These are phyloP conservation scores for Siderastrea siderea DNA, from an alignment of 92 coral and sea anemone species.

Conservation along the genomic window DNA sequence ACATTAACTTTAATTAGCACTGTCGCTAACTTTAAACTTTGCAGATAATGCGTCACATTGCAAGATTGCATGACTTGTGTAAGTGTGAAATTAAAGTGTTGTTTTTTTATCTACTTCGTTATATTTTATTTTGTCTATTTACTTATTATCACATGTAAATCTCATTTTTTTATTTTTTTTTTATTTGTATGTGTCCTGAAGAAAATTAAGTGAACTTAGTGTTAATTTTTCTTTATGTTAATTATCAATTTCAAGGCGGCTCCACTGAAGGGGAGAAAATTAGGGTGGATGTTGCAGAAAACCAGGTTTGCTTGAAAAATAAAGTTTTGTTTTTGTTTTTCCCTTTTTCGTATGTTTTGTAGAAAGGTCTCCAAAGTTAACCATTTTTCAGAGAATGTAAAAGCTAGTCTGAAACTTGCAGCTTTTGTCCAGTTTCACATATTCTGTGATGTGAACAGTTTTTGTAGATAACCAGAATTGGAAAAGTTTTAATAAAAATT, in stretches of 20 bases:
- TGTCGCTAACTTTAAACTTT: neutral
- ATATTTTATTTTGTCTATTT: neutral
- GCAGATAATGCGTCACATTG: constrained; percentile 85
- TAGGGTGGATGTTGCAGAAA: constrained; percentile 78
- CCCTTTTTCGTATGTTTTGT: too few relatives aligned
- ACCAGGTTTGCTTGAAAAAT: constrained; percentile 54
- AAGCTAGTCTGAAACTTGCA: too few relatives aligned
- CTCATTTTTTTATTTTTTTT: neutral
- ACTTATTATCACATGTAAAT: too few relatives aligned
- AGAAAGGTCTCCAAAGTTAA: too few relatives aligned
- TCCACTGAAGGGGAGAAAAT: constrained; percentile 79
- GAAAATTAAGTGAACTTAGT: neutral
- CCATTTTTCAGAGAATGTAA: too few relatives aligned
- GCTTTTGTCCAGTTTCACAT: too few relatives aligned
- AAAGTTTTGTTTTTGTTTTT: neutral
- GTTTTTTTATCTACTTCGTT: too few relatives aligned
- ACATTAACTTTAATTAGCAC: too few relatives aligned
- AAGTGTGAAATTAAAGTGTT: constrained; percentile 31
- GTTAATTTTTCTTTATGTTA: neutral
- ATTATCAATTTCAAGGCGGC: constrained; percentile 66
- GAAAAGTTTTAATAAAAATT: too few relatives aligned
- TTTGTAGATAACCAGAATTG: too few relatives aligned
- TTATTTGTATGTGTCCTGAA: neutral
- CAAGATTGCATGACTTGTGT: constrained; percentile 84
- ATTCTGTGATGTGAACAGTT: too few relatives aligned